Conservation (phyloP, 2,888 invertebrate species). For the Chloromyia formosa region DNA sequence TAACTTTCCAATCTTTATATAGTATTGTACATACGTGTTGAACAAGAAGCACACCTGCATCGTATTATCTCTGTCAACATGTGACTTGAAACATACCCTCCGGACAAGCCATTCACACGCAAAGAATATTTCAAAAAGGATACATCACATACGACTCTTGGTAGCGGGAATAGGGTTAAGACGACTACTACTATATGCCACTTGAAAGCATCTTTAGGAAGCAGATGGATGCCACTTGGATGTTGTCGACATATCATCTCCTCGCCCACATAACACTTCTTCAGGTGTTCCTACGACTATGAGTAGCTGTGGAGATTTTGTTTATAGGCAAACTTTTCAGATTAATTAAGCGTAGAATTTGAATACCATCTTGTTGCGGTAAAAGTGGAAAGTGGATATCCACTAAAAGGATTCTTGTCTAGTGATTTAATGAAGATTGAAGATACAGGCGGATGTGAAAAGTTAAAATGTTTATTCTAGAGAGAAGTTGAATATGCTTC, state of each 20-base stretch:
- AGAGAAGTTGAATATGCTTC: not conserved
- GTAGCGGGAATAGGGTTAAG: slow-evolving; percentile 22
- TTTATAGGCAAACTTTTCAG: slow-evolving; percentile 38
- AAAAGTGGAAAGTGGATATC: not conserved
- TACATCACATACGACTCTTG: not conserved
- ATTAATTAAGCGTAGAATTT: slow-evolving; percentile 36
- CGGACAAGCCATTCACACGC: too few relatives aligned
- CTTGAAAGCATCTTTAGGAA: not conserved
- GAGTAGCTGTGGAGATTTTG: not conserved
- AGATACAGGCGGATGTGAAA: not conserved
- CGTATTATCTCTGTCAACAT: too few relatives aligned
- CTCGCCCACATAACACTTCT: not conserved
- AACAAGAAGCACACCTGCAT: too few relatives aligned
- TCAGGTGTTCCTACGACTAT: slow-evolving; percentile 24
- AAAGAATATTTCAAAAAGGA: too few relatives aligned
- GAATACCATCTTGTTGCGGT: slow-evolving; percentile 11
- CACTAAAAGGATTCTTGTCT: not conserved
- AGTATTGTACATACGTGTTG: too few relatives aligned
- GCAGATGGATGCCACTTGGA: slow-evolving; percentile 20
- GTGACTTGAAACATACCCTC: too few relatives aligned
- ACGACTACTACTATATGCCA: not conserved
- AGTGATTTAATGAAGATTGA: slow-evolving; percentile 27
- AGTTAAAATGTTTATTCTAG: not conserved
- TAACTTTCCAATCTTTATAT: too few relatives aligned
- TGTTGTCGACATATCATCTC: slow-evolving; percentile 25